Evolutionary conservation across 2,888 invertebrate genomes (phyloP), one percentile per base, ranked within the genome.

Genomic region (Ectropis crepuscularia): DNA sequence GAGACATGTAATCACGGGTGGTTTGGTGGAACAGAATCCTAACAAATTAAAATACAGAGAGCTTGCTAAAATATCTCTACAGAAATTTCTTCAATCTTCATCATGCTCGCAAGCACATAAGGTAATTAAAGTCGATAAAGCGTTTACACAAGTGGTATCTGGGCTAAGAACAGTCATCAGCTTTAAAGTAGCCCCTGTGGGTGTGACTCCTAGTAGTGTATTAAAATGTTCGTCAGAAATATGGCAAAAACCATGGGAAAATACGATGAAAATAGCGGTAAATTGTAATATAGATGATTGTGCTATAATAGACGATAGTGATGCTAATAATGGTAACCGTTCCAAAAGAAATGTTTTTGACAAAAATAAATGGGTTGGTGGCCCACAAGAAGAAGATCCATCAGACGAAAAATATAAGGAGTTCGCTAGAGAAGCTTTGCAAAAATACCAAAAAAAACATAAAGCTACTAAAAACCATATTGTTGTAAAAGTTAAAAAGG

Each of bases 401-500:
- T 73, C 53, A 10, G 72, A 80, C 46, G 41, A 65, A 11, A 64
- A 80, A 67, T 83, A 76, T 65, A 76, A 70, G 70, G 10, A 54
- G 37, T 70, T 85, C 53, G 85, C 87, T 16, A 68, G 76, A 59
- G 74, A 83, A 59, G 80, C 86, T 2, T 73, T 87, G 48, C 62
- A 57, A 8, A 73, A 80, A 53, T 84, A 82, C 65, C 63, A 74
- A 64, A 65, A 64, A 9, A 55, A 62, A 16, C 59, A 75, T 12
- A 74, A 76, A 42, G 72, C 42, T 49, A 63, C 67, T 45, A 57
- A 66, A 36, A 63, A 59, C 16, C 77, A 82, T 63, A 68, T 73
- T 54, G 75, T 88, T 41, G 64, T 80, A 6, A 72, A 82, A 65
- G 79, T 88, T 0, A 78, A 75, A 55, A 74, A 68, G 57, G 88